Percentiles rank a stretch among this genome's conserved stretches.
Conservation (phyloP, 30 jellyfish, hydroid and myxozoan genomes). For the Aurelia sp. region DNA sequence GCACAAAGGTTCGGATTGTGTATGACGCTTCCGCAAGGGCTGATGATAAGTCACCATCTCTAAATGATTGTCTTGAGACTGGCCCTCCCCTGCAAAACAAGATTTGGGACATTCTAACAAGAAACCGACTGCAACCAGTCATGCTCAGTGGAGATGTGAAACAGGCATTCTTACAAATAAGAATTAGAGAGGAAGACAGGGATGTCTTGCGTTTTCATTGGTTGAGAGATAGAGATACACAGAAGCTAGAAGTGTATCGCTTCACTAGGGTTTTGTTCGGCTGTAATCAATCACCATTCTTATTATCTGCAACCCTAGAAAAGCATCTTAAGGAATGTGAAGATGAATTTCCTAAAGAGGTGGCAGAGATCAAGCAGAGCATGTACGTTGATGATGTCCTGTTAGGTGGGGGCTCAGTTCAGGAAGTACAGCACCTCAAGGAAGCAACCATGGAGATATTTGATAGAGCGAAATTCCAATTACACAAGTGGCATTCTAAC, state of each 20-base stretch:
- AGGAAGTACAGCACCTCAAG: slow-evolving; percentile 38
- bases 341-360: background rate
- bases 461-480: slow-evolving; percentile 4
- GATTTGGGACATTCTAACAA: slow-evolving; percentile 27
- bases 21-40: slow-evolving; percentile 60
- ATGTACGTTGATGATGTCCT: background rate
- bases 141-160: slow-evolving; percentile 26
- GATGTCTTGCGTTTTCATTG: slow-evolving; percentile 63
- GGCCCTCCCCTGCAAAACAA: slow-evolving; percentile 70
- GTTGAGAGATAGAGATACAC: slow-evolving; percentile 36
- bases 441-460: background rate
- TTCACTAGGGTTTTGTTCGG: slow-evolving; percentile 64
- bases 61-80: slow-evolving; percentile 71
- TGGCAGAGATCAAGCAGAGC: slow-evolving; percentile 49
- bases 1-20: slow-evolving; percentile 54
- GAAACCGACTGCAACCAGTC: slow-evolving; percentile 52
- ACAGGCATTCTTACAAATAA: slow-evolving; percentile 41
- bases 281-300: slow-evolving; percentile 49
- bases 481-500: slow-evolving; percentile 73
- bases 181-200: slow-evolving; percentile 31
- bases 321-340: slow-evolving; percentile 34
- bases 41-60: slow-evolving; percentile 16
- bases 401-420: slow-evolving; percentile 43
- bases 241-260: slow-evolving; percentile 10
- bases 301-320: slow-evolving; percentile 45